Evolutionary conservation across 2,113 vertebrate species (phyloP), one percentile per base, ranked within the genome.

Genomic region (Dendropsophus ebraccatus): DNA sequence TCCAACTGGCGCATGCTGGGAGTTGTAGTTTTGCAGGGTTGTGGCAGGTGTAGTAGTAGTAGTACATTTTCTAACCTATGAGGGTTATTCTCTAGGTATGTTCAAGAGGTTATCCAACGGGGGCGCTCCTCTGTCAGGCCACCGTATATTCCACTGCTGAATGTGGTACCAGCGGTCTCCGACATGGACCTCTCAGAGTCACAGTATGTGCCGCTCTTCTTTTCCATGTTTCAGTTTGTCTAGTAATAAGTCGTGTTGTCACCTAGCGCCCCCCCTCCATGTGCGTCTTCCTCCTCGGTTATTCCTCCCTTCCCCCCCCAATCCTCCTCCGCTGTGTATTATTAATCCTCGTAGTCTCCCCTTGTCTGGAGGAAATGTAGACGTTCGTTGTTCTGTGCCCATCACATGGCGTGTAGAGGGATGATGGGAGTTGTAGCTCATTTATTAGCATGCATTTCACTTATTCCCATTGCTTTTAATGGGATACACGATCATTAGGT

Each of bases 41-140:
- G 23, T 16, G 2, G 50, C 50, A 4, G 50, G 16, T n/a, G n/a
- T 17, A 4, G 16, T 10, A 65, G 81, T 14, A 30, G 30, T 8
- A 19, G 30, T 30, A 19, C 85, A 49, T 78, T 19, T 89, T 91
- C 88, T 92, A 90, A 91, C 78, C 87, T 7, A 77, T 52, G 81
- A 56, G 67, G 91, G 86, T 92, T 94, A 90, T 95, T 93, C 92
- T 90, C 91, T 93, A 95, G 95, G 94, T 96, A 96, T 91, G 95
- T 96, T 92, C 95, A 96, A 93, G 96, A 95, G 92, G 95, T 96
- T 88, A 96, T 96, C 93, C 95, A 96, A 92, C 92, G 95, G 88
- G 95, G 95, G 82, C 94, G 94, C 87, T 84, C 94, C 28, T 94
- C 93, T 54, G 83, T 93, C 91, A 92, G 96, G 90, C 95, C 95